Evolutionary conservation across 2,797 vertebrate species (phyloP).

Genomic region (Hemitrygon akajei): DNA sequence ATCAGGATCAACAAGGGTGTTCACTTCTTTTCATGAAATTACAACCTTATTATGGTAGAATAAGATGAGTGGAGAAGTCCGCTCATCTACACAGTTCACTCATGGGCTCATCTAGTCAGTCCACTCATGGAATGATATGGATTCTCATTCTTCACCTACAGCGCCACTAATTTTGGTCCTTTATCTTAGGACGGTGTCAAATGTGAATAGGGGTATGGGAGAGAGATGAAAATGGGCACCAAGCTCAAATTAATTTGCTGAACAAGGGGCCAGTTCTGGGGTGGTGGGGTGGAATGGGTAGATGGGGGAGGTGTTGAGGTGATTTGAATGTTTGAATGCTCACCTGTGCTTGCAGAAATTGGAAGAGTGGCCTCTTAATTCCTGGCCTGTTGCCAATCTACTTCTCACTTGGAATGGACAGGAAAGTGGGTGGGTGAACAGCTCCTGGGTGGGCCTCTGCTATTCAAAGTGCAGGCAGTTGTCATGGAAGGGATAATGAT

Average conservation of each 20-base stretch:
- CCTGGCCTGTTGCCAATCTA: neutral
- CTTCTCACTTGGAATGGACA: neutral
- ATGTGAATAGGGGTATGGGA: neutral
- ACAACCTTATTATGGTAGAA: no score
- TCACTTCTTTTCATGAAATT: no score
- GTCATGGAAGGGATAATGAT: neutral
- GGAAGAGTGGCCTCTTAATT: neutral
- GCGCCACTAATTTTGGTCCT: neutral
- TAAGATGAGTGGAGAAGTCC: no score
- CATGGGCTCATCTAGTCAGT: no score
- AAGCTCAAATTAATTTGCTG: neutral
- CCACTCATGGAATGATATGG: no score
- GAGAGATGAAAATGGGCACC: neutral
- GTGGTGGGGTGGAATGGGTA: neutral
- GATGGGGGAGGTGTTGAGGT: neutral
- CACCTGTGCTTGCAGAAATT: neutral
- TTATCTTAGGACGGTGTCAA: neutral
- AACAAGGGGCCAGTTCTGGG: neutral
- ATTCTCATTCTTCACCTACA: neutral
- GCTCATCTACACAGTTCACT: no score
- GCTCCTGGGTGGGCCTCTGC: neutral
- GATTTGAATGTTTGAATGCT: neutral
- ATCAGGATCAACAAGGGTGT: no score
- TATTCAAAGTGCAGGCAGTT: neutral
- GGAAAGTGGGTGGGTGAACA: neutral